Conservation (phyloP, 2,113 vertebrate genomes). For the Ptychochromis oligacanthus region DNA sequence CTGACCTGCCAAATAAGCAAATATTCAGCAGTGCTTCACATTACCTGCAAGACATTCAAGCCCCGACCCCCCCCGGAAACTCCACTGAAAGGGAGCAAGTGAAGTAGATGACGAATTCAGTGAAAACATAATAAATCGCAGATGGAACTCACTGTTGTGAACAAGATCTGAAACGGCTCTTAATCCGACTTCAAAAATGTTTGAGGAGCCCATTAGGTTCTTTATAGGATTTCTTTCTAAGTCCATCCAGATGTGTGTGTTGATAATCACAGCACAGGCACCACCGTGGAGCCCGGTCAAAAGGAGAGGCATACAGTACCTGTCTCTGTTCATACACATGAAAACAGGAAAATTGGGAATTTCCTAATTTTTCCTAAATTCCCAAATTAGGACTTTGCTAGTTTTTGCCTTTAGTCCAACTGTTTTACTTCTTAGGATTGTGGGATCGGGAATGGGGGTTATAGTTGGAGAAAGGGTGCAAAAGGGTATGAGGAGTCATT, state of each 20-base stretch:
- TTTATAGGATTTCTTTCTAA: slow-evolving; percentile 81
- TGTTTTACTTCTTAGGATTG: background rate
- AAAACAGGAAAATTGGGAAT: slow-evolving; percentile 10
- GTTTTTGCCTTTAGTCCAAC: background rate
- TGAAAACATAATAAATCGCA: slow-evolving; percentile 71
- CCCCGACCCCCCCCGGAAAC: background rate
- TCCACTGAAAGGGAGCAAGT: slow-evolving; percentile 31
- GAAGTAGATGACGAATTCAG: slow-evolving; percentile 53
- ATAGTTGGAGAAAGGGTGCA: background rate
- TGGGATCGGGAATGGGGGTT: background rate
- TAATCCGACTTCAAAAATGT: slow-evolving; percentile 79
- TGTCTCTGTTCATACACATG: slow-evolving; percentile 41
- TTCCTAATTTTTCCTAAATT: background rate
- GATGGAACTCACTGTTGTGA: slow-evolving; percentile 75
- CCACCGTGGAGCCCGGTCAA: slow-evolving; percentile 42
- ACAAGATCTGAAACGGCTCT: slow-evolving; percentile 73
- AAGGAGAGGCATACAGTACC: slow-evolving; percentile 29
- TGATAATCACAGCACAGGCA: slow-evolving; percentile 72
- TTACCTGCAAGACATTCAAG: background rate
- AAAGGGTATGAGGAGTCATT: background rate
- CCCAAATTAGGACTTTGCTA: background rate
- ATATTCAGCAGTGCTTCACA: slow-evolving; percentile 22
- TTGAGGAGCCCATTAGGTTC: slow-evolving; percentile 74
- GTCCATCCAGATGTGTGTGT: slow-evolving; percentile 77
- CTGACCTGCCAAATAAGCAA: slow-evolving; percentile 13